These are phyloP conservation scores for Sinosuthora webbiana DNA, from an alignment of 2,113 vertebrate species.

Conservation along the genomic window DNA sequence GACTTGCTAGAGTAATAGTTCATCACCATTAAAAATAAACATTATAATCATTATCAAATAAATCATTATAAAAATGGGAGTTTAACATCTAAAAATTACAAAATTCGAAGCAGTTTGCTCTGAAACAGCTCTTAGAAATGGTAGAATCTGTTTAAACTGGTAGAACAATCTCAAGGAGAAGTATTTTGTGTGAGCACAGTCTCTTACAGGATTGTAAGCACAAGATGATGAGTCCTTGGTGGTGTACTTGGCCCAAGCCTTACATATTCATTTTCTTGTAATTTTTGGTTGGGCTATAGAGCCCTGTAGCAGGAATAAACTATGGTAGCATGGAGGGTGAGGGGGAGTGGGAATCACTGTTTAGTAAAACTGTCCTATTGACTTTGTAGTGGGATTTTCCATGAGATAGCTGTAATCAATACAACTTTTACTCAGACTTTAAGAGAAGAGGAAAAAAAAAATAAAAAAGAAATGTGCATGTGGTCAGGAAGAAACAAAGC, in stretches of 20 bases:
- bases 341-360: not conserved
- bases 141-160: not conserved
- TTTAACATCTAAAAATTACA: not conserved
- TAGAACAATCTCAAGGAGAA: not conserved
- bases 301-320: not conserved
- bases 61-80: not conserved
- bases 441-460: not conserved
- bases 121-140: not conserved
- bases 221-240: not conserved
- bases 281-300: not conserved
- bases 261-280: not conserved
- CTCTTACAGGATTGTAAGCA: not conserved
- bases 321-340: not conserved
- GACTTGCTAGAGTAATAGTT: not conserved
- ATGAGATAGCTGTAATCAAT: not conserved
- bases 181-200: not conserved
- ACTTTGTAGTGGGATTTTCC: not conserved
- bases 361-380: not conserved
- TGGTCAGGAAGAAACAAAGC: constrained; percentile 38
- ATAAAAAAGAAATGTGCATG: not conserved
- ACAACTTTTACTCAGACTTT: not conserved
- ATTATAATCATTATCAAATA: not conserved
- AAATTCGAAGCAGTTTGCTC: not conserved
- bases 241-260: not conserved
- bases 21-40: not conserved